These are phyloP conservation scores for Macaria notata DNA, from an alignment of 2,888 invertebrate species.

Conservation along the genomic window DNA sequence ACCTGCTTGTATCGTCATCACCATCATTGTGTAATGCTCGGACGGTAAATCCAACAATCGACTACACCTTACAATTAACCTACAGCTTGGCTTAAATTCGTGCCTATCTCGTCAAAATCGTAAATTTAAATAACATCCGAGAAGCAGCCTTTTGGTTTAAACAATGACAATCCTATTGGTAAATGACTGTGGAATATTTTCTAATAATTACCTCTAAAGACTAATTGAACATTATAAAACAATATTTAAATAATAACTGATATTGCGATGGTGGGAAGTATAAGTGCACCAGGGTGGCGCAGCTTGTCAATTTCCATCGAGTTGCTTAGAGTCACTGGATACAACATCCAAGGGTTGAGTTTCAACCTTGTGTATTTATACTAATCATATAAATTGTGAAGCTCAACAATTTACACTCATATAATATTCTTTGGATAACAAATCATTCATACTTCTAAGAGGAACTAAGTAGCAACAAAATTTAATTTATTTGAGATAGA, in stretches of 20 bases:
- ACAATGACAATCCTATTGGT: conserved; percentile 65
- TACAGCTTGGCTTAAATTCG: conserved; percentile 81
- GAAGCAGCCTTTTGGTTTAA: conserved; percentile 80
- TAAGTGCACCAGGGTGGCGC: conserved; percentile 59
- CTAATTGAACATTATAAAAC: conserved; percentile 73
- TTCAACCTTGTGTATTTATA: conserved; percentile 56
- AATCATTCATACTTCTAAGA: conserved; percentile 77
- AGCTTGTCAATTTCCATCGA: conserved; percentile 63
- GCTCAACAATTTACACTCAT: conserved; percentile 68
- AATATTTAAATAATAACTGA: conserved; percentile 75
- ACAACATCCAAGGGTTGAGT: conserved; percentile 49
- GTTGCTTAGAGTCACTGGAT: conserved; percentile 68
- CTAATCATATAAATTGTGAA: conserved; percentile 64
- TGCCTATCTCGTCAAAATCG: conserved; percentile 75
- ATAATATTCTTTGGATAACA: conserved; percentile 80
- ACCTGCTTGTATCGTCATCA: conserved; percentile 68
- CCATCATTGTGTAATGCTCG: conserved; percentile 76
- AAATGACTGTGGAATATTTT: conserved; percentile 81
- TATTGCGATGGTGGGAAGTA: conserved; percentile 74
- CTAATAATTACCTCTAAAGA: conserved; percentile 63
- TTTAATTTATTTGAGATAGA: conserved; percentile 42
- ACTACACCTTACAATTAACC: conserved; percentile 75
- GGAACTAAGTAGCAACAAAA: conserved; percentile 72
- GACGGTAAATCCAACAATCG: conserved; percentile 80
- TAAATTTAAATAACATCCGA: conserved; percentile 75